Base-by-base conservation (phyloP, 2,888 invertebrate genomes). In the Cistogaster globosa region DNA sequence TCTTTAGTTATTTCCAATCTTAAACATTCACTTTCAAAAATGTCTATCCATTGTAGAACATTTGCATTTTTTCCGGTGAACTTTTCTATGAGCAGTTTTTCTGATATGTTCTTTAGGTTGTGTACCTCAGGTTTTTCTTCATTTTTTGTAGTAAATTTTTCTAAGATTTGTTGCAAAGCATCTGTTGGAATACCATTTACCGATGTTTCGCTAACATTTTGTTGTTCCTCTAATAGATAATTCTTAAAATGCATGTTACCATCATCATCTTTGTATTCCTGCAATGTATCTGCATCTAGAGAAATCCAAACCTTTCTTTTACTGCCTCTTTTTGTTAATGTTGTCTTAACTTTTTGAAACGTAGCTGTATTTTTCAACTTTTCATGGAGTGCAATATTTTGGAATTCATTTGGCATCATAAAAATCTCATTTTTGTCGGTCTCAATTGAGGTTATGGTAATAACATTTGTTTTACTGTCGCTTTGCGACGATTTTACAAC, bases 1-100 rank as follows among this genome's bases (percentile, higher is more conserved):
- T 77, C 63, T 55, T 32, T n/a, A 1, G 45, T 38, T 63, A 86
- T 76, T 51, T 45, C 18, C 51, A 82, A 82, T n/a, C 75, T 58
- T n/a, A 42, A 62, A 62, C 82, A 82, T 74, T 86, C 82, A 36
- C 63, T 82, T 69, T 82, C 71, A 71, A 86, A 86, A 82, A 51
- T 60, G 6, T 58, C 78, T 6, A 85, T 78, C 85, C 85, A 85
- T 75, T 85, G 83, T 22, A 57, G 32, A 7, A 22, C 78, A 69
- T 72, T 77, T 60, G 53, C 55, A 42, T 69, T 69, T 42, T 78
- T 78, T 3, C 48, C 69, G 11, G 60, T 62, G 16, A 53, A 69
- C 53, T 78, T 78, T 67, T 78, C 72, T 72, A 78, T 65, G 16
- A 67, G 42, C 42, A 77, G 67, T 65, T 69, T 63, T 65, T 77